phyloP scores from a whole-genome alignment of 2,113 vertebrate species.

The Lycocorax pyrrhopterus region DNA sequence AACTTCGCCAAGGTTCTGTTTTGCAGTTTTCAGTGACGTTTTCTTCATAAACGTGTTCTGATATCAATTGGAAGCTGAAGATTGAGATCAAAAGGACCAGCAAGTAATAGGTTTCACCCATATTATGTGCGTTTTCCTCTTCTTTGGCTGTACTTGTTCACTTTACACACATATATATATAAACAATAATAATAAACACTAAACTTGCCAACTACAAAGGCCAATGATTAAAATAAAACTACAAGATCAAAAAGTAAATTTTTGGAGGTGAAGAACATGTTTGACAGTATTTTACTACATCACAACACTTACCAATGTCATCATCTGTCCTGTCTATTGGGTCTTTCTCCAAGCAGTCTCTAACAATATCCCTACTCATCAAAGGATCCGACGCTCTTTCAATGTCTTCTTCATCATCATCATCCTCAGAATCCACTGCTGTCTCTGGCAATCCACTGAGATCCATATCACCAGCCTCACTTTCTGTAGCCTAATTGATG shows the following conservation, averaged over 20 bases:
- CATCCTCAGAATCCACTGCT: slow-evolving; percentile 97
- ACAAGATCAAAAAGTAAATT: not conserved
- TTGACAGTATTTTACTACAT: not conserved
- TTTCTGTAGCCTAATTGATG: slow-evolving; percentile 88
- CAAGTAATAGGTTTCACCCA: not conserved
- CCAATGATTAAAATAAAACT: not conserved
- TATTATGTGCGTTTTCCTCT: not conserved
- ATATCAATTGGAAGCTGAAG: not conserved
- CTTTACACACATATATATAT: not conserved
- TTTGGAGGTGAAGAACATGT: not conserved
- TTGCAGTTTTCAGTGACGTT: not conserved
- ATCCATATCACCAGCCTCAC: slow-evolving; percentile 98
- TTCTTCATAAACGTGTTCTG: not conserved
- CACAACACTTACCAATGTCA: slow-evolving; percentile 86
- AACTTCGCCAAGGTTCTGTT: not conserved
- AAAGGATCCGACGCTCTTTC: slow-evolving; percentile 94
- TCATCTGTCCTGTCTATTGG: slow-evolving; percentile 96
- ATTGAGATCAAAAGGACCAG: not conserved
- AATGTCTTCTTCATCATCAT: slow-evolving; percentile 97
- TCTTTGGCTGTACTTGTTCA: not conserved
- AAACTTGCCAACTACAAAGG: not conserved
- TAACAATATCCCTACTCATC: slow-evolving; percentile 95
- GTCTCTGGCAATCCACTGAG: slow-evolving; percentile 96
- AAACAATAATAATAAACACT: not conserved
- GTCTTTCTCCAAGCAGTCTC: slow-evolving; percentile 98